A percentile compares a stretch with the other conserved stretches of the same genome.
Conservation (phyloP, 2,113 vertebrate genomes). For the Oenanthe melanoleuca region DNA sequence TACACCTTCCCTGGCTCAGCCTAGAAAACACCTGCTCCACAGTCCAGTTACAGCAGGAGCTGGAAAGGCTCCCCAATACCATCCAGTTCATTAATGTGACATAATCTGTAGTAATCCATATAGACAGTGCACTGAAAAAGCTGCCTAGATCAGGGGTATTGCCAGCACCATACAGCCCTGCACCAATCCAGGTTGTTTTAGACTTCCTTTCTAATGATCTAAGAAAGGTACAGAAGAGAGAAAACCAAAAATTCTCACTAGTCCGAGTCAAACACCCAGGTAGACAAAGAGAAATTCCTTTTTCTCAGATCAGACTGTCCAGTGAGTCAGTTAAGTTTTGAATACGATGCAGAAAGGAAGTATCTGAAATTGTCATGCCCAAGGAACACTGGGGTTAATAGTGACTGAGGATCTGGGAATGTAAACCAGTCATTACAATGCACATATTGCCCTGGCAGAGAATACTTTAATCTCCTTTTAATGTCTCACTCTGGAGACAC, state of each 20-base stretch:
- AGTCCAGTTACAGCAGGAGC: not conserved
- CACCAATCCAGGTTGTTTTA: not conserved
- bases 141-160: not conserved
- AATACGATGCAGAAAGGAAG: not conserved
- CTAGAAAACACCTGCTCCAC: not conserved
- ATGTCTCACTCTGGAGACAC: not conserved
- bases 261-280: not conserved
- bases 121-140: not conserved
- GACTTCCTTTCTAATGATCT: not conserved
- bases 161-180: not conserved
- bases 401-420: not conserved
- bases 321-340: not conserved
- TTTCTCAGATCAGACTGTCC: not conserved
- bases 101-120: not conserved
- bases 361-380: not conserved
- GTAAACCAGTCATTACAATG: not conserved
- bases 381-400: not conserved
- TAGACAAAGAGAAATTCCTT: not conserved
- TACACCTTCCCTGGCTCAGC: not conserved
- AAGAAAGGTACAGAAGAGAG: not conserved
- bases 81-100: not conserved
- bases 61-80: not conserved
- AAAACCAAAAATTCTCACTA: not conserved
- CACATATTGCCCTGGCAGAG: not conserved
- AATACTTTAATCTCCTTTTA: not conserved